These are phyloP conservation scores for Crematogaster levior DNA, from an alignment of 2,888 invertebrate genomes.

Conservation along the genomic window DNA sequence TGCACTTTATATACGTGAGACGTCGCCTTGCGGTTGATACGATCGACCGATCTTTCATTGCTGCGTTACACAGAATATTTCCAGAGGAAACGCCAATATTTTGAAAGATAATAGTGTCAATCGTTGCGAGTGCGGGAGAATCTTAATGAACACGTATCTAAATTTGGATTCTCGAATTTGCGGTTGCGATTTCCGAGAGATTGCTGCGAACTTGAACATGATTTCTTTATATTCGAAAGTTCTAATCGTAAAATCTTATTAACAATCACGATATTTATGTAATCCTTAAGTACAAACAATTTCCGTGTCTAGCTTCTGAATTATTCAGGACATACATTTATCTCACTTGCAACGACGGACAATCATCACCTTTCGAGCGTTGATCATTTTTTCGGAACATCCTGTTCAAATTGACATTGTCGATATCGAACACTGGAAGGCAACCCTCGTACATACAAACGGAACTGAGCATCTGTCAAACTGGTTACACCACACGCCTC, in stretches of 20 bases:
- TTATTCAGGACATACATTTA: not conserved
- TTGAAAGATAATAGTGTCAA: constrained; percentile 7
- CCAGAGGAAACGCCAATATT: constrained; percentile 20
- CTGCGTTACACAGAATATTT: constrained; percentile 17
- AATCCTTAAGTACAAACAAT: not conserved
- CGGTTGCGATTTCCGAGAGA: not conserved
- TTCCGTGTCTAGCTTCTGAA: not conserved
- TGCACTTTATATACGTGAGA: constrained; percentile 26
- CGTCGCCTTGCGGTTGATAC: constrained; percentile 25
- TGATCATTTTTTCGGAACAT: constrained; percentile 1
- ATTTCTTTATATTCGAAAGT: not conserved
- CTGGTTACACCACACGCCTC: constrained; percentile 36
- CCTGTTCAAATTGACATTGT: constrained; percentile 8
- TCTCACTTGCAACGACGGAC: not conserved
- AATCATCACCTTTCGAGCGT: not conserved
- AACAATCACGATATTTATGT: not conserved
- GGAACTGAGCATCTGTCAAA: constrained; percentile 14
- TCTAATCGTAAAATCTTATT: constrained; percentile 4
- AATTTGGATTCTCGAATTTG: not conserved
- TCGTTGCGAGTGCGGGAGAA: not conserved
- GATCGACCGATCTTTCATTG: constrained; percentile 31
- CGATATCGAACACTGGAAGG: constrained; percentile 61
- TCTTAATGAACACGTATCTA: not conserved
- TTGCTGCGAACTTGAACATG: not conserved
- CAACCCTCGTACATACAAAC: constrained; percentile 58